Evolutionary conservation across 2,113 vertebrate genomes (phyloP), one percentile per base, ranked within the genome.

Genomic region (Meles meles): DNA sequence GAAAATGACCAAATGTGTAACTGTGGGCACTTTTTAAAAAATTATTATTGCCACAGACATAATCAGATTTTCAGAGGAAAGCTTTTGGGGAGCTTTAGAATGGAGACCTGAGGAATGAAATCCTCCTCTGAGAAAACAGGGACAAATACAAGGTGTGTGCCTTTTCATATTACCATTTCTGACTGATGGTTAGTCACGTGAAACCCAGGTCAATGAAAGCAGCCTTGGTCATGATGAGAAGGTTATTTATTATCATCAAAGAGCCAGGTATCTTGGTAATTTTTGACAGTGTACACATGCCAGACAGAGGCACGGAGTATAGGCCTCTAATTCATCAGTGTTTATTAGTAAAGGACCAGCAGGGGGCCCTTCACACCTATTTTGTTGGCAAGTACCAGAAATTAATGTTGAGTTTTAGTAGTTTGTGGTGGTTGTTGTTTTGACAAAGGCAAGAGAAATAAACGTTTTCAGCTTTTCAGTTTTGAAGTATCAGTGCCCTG

Each of bases 41-140:
- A 90, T 55, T 79, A 15, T 74, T 37, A n/a, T 65, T 85, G 13
- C 52, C 17, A n/a, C 42, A 23, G 37, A 18, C 34, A 29, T 39
- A 69, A 37, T 87, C 88, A 85, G 37, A 34, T 86, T 93, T 82
- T 18, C 47, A 91, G 88, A 88, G 11, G 81, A 93, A 91, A 85
- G 5, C 18, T 55, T 71, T 95, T 59, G 7, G 49, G 88, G 81
- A 65, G 17, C 25, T 77, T 65, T 92, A 57, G 15, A 86, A 69
- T 4, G 82, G 79, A 88, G 17, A 76, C 7, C 10, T 61, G n/a
- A 72, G 39, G 71, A 77, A 83, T 37, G 3, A 92, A 96, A 74
- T 34, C 4, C 12, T 82, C 7, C 92, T 76, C 59, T 94, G 52
- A 90, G 84, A 74, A 96, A 94, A 83, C 7, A 69, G 44, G 23